phyloP scores from a whole-genome alignment of 2,888 invertebrate genomes.

The Oxycera nigricornis region DNA sequence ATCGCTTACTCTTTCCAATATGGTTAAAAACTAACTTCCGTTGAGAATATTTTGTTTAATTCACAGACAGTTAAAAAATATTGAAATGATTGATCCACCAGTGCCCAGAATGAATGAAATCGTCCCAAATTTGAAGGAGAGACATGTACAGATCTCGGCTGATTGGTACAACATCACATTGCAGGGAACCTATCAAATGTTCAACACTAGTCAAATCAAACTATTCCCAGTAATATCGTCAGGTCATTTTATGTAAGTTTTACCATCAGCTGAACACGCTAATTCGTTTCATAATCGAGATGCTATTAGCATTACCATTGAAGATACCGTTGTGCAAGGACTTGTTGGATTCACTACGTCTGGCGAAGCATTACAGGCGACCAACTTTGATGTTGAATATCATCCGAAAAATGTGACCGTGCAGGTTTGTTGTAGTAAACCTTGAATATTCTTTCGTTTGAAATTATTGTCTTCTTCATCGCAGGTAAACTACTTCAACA shows the following conservation, averaged over 20 bases:
- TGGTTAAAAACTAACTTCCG: background rate
- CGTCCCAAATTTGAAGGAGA: constrained; percentile 41
- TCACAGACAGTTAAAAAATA: constrained; percentile 42
- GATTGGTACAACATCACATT: constrained; percentile 45
- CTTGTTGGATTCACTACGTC: constrained; percentile 41
- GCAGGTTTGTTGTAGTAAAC: constrained; percentile 32
- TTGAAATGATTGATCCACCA: constrained; percentile 40
- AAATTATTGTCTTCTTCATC: background rate
- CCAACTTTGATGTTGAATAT: constrained; percentile 43
- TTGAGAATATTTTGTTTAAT: background rate
- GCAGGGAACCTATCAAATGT: constrained; percentile 43
- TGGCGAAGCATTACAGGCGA: constrained; percentile 43
- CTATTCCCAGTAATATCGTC: constrained; percentile 40
- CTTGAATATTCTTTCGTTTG: background rate
- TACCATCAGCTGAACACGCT: background rate
- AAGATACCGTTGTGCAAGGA: constrained; percentile 36
- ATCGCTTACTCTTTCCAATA: background rate
- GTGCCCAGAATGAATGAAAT: constrained; percentile 42
- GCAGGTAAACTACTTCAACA: constrained; percentile 40
- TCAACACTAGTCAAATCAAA: constrained; percentile 44
- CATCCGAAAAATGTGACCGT: constrained; percentile 38
- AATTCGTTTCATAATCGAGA: background rate
- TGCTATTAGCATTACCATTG: constrained; percentile 41
- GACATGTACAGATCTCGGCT: constrained; percentile 38
- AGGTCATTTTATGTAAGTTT: constrained; percentile 42